phyloP scores from a whole-genome alignment of 2,797 vertebrate species.

The Gymnodraco acuticeps region DNA sequence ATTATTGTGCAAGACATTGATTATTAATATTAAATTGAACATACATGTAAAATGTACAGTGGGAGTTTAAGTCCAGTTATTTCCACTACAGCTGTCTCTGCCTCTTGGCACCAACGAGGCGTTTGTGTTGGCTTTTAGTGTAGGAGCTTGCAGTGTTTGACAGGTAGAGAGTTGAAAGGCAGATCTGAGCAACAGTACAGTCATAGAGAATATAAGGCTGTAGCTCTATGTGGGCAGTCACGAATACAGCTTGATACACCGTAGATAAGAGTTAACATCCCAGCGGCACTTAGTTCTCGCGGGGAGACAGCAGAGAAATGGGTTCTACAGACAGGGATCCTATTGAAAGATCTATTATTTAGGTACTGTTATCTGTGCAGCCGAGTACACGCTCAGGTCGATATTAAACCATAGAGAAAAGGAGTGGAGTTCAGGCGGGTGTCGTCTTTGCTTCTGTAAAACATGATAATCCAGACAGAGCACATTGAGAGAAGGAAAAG shows the following conservation, averaged over 20 bases:
- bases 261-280: constrained; percentile 59
- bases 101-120: constrained; percentile 60
- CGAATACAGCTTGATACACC: constrained; percentile 47
- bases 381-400: constrained; percentile 32
- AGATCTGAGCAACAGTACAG: constrained; percentile 51
- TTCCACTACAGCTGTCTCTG: constrained; percentile 66
- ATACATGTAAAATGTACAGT: too few relatives aligned
- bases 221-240: constrained; percentile 36
- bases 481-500: not conserved
- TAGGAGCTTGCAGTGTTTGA: constrained; percentile 32
- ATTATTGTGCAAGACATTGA: too few relatives aligned
- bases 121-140: constrained; percentile 43
- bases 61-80: constrained; percentile 22
- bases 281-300: constrained; percentile 34
- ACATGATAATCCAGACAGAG: constrained; percentile 8
- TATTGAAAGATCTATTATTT: constrained; percentile 53
- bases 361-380: constrained; percentile 50
- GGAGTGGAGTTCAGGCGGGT: not conserved
- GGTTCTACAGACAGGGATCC: constrained; percentile 47
- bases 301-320: constrained; percentile 44
- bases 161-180: constrained; percentile 35
- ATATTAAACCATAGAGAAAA: constrained; percentile 38
- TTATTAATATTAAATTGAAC: too few relatives aligned
- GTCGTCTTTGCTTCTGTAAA: constrained; percentile 22
- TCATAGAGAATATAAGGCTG: constrained; percentile 39